Percentiles rank a stretch among this genome's conserved stretches.
Conservation (phyloP, 2,888 invertebrate species). For the Cylindroiulus punctatus region DNA sequence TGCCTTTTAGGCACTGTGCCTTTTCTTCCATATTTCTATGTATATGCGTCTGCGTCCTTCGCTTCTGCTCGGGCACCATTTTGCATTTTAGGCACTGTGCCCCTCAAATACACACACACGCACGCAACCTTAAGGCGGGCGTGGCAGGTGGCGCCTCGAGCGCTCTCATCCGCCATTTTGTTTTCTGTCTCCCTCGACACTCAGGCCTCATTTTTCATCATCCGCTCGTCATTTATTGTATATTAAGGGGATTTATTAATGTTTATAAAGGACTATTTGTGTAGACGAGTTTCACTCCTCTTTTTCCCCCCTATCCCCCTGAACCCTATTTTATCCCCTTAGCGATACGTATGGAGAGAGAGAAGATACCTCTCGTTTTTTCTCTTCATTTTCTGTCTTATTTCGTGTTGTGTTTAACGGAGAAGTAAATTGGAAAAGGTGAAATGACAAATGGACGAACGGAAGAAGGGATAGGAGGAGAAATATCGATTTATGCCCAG, state of each 20-base stretch:
- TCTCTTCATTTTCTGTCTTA: neutral
- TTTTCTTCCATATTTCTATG: too few species aligned
- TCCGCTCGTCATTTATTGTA: neutral
- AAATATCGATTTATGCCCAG: neutral
- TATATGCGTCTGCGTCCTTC: too few species aligned
- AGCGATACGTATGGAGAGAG: too few species aligned
- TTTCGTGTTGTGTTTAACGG: conserved; percentile 18
- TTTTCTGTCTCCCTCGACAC: neutral
- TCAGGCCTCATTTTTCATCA: neutral
- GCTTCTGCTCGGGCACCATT: too few species aligned
- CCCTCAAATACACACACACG: too few species aligned
- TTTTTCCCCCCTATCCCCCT: neutral
- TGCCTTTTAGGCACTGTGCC: too few species aligned
- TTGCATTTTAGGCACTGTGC: too few species aligned
- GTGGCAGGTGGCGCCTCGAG: too few species aligned
- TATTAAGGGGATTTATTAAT: conserved; percentile 8
- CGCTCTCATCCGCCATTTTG: neutral
- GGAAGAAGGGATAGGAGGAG: neutral
- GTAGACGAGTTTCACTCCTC: neutral
- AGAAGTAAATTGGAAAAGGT: conserved; percentile 18
- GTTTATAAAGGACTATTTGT: conserved; percentile 11
- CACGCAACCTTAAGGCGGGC: too few species aligned
- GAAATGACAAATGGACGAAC: conserved; percentile 11
- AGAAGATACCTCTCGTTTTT: neutral
- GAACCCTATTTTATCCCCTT: neutral